Conservation (phyloP, 2,888 invertebrate species). For the Trimorus sp. region DNA sequence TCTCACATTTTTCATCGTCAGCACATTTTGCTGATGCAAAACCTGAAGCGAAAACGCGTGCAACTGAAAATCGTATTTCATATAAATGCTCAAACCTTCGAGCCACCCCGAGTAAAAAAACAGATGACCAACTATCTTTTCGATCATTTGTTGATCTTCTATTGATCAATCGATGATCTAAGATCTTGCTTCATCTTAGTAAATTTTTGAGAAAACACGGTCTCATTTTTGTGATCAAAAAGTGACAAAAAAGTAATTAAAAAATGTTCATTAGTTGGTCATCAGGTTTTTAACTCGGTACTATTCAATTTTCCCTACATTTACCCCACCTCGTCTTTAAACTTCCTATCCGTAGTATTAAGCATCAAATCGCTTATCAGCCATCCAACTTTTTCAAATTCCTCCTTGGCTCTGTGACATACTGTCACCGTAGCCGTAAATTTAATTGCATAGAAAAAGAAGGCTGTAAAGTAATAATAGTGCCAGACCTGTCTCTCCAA, state of each 20-base stretch:
- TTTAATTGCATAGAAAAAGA: constrained; percentile 71
- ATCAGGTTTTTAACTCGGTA: too few species aligned
- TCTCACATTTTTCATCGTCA: constrained; percentile 69
- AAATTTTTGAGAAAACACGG: too few species aligned
- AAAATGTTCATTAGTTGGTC: not conserved
- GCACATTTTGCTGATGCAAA: constrained; percentile 71
- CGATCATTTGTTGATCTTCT: too few species aligned
- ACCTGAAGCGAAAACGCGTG: constrained; percentile 73
- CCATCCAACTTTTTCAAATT: constrained; percentile 70
- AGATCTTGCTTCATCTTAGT: too few species aligned
- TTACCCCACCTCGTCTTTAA: constrained; percentile 70
- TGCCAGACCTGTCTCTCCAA: constrained; percentile 73
- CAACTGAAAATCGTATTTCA: constrained; percentile 60
- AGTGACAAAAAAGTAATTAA: too few species aligned
- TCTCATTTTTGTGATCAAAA: too few species aligned
- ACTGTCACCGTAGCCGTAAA: constrained; percentile 67
- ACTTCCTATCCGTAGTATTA: constrained; percentile 67
- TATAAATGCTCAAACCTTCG: too few species aligned
- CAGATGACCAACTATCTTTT: too few species aligned
- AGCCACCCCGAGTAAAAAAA: too few species aligned
- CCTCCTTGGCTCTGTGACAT: constrained; percentile 71
- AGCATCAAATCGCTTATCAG: constrained; percentile 72
- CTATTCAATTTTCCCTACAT: not conserved
- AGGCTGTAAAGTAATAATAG: constrained; percentile 71
- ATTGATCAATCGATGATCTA: too few species aligned